These are phyloP conservation scores for Origma solitaria DNA, from an alignment of 2,113 vertebrate species.

Conservation along the genomic window DNA sequence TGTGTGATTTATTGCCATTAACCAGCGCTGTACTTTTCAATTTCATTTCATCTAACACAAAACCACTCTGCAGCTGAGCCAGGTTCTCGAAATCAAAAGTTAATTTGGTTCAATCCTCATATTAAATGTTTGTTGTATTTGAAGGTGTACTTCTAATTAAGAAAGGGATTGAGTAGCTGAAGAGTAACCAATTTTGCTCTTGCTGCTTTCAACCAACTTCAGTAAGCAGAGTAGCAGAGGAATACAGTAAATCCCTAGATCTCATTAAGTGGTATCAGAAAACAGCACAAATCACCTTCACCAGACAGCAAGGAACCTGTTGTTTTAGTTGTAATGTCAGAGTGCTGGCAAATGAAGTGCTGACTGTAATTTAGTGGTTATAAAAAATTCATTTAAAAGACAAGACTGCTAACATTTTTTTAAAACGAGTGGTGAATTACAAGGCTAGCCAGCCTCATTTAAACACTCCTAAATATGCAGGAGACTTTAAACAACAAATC, in stretches of 20 bases:
- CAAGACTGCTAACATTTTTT: constrained; percentile 1
- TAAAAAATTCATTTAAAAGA: constrained; percentile 58
- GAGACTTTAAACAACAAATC: constrained; percentile 36
- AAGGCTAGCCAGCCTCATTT: constrained; percentile 20
- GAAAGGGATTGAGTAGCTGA: background rate
- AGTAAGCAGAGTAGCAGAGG: background rate
- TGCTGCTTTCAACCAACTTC: background rate
- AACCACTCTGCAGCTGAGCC: background rate
- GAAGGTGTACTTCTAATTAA: background rate
- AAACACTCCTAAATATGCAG: constrained; percentile 53
- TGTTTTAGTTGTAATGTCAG: constrained; percentile 42
- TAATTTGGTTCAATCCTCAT: background rate
- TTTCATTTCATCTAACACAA: background rate
- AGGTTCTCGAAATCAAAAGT: background rate
- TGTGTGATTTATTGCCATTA: background rate
- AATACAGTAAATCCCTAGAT: constrained; percentile 22
- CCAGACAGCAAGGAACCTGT: constrained; percentile 50
- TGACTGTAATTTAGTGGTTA: constrained; percentile 30
- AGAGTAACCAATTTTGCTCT: background rate
- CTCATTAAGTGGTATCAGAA: constrained; percentile 14
- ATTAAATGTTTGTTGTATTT: constrained; percentile 3
- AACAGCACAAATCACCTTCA: constrained; percentile 22
- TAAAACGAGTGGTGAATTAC: constrained; percentile 5
- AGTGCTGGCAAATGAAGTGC: constrained; percentile 22
- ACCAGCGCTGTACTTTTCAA: background rate